A percentile compares a stretch with the other conserved stretches of the same genome.
phyloP scores from a whole-genome alignment of 2,797 vertebrate species.

The Macroramphosus scolopax region DNA sequence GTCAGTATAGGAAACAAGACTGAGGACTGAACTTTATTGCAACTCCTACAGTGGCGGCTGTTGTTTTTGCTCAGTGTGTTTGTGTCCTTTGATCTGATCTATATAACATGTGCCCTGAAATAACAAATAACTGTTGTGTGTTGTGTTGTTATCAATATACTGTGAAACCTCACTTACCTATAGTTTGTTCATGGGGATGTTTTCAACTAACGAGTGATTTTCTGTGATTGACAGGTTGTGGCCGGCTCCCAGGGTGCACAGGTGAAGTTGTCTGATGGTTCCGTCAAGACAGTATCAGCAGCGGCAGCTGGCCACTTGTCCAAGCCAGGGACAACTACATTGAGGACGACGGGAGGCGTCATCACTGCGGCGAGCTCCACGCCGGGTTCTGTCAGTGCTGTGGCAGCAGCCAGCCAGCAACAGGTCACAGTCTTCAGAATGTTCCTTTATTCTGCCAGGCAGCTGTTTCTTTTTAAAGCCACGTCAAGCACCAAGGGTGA shows the following conservation, averaged over 20 bases:
- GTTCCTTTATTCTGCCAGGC: slow-evolving; percentile 2
- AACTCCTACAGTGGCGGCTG: too few species aligned
- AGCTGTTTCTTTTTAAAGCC: slow-evolving; percentile 1
- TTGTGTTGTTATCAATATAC: too few species aligned
- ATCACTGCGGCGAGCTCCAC: slow-evolving; percentile 86
- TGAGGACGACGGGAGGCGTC: slow-evolving; percentile 92
- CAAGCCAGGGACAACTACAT: slow-evolving; percentile 90
- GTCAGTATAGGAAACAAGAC: slow-evolving; percentile 64
- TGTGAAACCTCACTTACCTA: too few species aligned
- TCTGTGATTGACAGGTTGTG: slow-evolving; percentile 71
- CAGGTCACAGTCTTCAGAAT: slow-evolving; percentile 72
- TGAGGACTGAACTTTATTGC: too few species aligned
- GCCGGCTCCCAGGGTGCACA: slow-evolving; percentile 84
- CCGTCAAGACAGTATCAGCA: slow-evolving; percentile 84
- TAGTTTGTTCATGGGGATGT: too few species aligned
- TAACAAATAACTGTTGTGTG: too few species aligned
- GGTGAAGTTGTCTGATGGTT: slow-evolving; percentile 91
- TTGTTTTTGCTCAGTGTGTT: too few species aligned
- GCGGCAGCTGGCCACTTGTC: slow-evolving; percentile 85
- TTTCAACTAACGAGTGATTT: too few species aligned
- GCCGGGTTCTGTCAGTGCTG: slow-evolving; percentile 70
- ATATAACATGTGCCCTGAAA: too few species aligned
- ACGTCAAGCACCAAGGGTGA: neutral
- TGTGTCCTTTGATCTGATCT: too few species aligned
- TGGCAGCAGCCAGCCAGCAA: slow-evolving; percentile 70